Conservation (phyloP, 2,113 vertebrate species). For the Isurus oxyrinchus region DNA sequence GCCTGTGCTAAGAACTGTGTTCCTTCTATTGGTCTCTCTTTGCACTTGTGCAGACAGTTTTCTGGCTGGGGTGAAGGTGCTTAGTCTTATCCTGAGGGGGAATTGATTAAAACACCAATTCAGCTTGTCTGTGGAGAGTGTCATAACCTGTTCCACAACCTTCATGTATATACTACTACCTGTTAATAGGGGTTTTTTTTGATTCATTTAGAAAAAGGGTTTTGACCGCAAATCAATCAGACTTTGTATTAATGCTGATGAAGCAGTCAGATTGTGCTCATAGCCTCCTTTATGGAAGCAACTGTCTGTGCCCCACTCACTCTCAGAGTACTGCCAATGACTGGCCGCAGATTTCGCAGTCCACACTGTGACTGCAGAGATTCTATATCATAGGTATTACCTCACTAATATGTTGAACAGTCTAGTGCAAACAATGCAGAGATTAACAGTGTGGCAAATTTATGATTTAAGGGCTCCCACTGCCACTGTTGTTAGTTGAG, state of each 20-base stretch:
- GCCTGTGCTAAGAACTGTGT: neutral
- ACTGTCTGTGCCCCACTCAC: neutral
- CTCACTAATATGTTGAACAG: neutral
- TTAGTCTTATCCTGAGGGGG: neutral
- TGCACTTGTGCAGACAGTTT: neutral
- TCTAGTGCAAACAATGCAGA: neutral
- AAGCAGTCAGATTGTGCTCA: neutral
- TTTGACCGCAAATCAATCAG: neutral
- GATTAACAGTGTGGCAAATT: neutral
- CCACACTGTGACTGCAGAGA: neutral
- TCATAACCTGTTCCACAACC: neutral
- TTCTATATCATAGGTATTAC: neutral
- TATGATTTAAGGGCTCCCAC: neutral
- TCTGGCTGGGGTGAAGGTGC: neutral
- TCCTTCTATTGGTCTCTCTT: neutral
- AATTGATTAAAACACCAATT: neutral
- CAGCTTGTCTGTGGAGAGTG: neutral
- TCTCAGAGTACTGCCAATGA: neutral
- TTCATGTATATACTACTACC: neutral
- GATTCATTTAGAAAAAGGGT: neutral
- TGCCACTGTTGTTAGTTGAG: neutral
- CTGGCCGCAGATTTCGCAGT: neutral
- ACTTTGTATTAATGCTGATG: neutral
- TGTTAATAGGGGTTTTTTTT: neutral
- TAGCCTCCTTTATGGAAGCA: neutral